Percentiles rank a stretch among this genome's conserved stretches.
Evolutionary conservation across 2,888 invertebrate genomes (phyloP).

Genomic region (Tridacna crocea): DNA sequence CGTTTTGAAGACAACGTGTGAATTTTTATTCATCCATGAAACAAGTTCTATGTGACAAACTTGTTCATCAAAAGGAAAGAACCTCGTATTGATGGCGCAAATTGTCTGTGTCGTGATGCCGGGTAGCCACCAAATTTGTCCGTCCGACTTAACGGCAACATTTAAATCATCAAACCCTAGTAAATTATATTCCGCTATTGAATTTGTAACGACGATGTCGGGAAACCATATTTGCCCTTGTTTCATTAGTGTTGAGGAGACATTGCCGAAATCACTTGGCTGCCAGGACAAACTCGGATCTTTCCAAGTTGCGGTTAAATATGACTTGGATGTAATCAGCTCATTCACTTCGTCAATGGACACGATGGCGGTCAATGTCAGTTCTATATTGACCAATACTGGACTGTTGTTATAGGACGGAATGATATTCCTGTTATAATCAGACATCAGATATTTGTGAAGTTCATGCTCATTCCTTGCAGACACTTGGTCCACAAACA

Average conservation of each 20-base stretch:
- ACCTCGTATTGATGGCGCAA: background rate
- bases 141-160: background rate
- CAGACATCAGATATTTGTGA: background rate
- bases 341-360: constrained; percentile 5
- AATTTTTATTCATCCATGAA: background rate
- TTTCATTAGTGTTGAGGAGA: background rate
- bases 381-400: background rate
- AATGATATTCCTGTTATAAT: constrained; percentile 1
- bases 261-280: background rate
- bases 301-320: background rate
- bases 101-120: background rate
- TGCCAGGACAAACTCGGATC: background rate
- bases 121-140: background rate
- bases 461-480: background rate
- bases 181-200: background rate
- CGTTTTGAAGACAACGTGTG: background rate
- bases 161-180: background rate
- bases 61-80: constrained; percentile 12
- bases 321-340: background rate
- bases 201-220: constrained; percentile 1
- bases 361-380: background rate
- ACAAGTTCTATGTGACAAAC: background rate
- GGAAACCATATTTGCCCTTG: constrained; percentile 15
- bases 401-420: background rate
- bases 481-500: background rate